Conservation (phyloP, 2,113 vertebrate genomes). For the Peucedramus taeniatus region DNA sequence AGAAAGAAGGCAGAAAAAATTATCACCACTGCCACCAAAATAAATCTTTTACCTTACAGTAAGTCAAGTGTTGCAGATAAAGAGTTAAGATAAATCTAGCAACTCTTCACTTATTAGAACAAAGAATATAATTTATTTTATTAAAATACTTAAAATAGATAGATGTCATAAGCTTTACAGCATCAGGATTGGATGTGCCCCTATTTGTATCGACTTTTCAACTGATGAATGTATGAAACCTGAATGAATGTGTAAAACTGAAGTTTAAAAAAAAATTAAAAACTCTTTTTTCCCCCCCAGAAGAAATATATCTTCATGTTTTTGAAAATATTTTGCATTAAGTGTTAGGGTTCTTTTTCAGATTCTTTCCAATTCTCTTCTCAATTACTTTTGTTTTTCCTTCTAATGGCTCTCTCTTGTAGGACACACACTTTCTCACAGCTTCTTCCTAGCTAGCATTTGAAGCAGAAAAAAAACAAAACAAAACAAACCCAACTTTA, state of each 20-base stretch:
- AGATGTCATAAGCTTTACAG: not conserved
- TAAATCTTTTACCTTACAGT: not conserved
- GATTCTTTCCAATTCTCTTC: not conserved
- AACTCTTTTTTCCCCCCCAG: fast-evolving
- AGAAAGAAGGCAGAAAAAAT: not conserved
- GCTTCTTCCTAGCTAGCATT: not conserved
- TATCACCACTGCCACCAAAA: not conserved
- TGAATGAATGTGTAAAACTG: not conserved
- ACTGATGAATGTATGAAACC: not conserved
- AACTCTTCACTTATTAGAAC: not conserved
- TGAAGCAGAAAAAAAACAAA: not conserved
- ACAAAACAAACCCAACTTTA: not conserved
- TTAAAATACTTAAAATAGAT: not conserved
- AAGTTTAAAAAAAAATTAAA: not conserved
- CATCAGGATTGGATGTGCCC: not conserved
- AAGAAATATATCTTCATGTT: not conserved
- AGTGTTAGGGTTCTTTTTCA: not conserved
- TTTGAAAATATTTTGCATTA: not conserved
- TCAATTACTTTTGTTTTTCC: not conserved
- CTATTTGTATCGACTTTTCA: not conserved
- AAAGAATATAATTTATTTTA: not conserved
- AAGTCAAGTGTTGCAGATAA: not conserved
- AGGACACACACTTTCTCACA: not conserved
- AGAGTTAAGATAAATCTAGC: not conserved
- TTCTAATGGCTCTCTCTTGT: not conserved